Base-by-base conservation (phyloP, 1,140 invertebrate genomes). In the Trypoxylus dichotomus region DNA sequence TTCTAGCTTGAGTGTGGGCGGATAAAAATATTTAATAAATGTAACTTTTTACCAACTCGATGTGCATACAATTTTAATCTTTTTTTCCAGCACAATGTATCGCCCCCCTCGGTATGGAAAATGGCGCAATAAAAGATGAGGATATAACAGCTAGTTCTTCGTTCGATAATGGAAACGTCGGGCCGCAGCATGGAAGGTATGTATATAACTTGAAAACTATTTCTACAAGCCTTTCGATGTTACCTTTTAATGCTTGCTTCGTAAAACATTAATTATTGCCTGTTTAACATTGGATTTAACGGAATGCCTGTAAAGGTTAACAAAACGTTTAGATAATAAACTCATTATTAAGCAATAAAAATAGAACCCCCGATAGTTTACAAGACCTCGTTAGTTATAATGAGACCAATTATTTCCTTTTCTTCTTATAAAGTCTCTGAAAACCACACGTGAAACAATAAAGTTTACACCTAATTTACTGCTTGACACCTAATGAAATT, bases 121-220 rank as follows among this genome's bases (percentile, higher is more conserved):
- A 93, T 83, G 95, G 95, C 79, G 90, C 91, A 82, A 97, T 97
- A 81, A 91, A 92, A 77, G 94, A 97, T 86, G 89, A 90, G 80
- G 93, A 95, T 85, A 94, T 97, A 79, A 92, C 91, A 19, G 95
- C 95, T 78, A 96, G 94, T 79, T 96, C 95, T 60, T 95, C 95
- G 47, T 96, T 96, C 87, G 95, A 97, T 86, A 91, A 92, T 83
- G 94, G 94, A 84, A 96, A 95, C 85, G 95, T 96, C 78, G 95
- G 95, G 63, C 95, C 96, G n/a, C 94, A 96, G 84, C 95, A 95
- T 87, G 95, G 93, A 83, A 92, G 95, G 96, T 97, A 89, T 90
- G 88, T 88, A 54, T 54, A 74, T 42, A 32, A 27, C 15, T 2
- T 74, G 3, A 74, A 43, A 74, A n/a, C 73, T 41, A 13, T 42